Evolutionary conservation across 1,140 invertebrate genomes (phyloP).

Genomic region (Papilio machaon): DNA sequence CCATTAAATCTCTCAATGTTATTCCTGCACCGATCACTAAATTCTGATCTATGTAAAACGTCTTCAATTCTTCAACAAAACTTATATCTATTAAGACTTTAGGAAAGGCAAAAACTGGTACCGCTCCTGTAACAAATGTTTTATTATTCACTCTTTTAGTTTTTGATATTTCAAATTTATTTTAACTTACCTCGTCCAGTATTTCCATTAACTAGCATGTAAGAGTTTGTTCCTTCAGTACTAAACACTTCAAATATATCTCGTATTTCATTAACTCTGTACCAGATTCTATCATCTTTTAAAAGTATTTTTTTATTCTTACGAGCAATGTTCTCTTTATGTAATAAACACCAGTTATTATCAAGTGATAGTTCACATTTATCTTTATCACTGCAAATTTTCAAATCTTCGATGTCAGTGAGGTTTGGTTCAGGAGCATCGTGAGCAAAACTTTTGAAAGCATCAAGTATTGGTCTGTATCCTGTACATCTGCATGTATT

Average conservation of each 20-base stretch:
- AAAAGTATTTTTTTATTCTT: slow-evolving; percentile 56
- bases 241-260: slow-evolving; percentile 68
- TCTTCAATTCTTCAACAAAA: neutral
- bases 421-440: slow-evolving; percentile 77
- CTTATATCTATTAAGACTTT: slow-evolving; percentile 40
- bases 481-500: slow-evolving; percentile 93
- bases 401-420: slow-evolving; percentile 66
- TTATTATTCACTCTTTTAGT: slow-evolving; percentile 15
- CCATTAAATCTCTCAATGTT: too few species aligned
- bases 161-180: slow-evolving; percentile 8
- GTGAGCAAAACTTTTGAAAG: slow-evolving; percentile 87
- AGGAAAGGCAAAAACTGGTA: slow-evolving; percentile 32
- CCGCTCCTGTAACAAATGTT: slow-evolving; percentile 25
- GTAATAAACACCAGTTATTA: slow-evolving; percentile 64
- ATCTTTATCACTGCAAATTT: slow-evolving; percentile 46
- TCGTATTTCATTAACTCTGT: slow-evolving; percentile 58
- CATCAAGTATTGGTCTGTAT: slow-evolving; percentile 90
- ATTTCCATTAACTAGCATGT: slow-evolving; percentile 83
- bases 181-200: slow-evolving; percentile 73
- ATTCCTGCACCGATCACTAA: too few species aligned
- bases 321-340: slow-evolving; percentile 46
- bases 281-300: slow-evolving; percentile 67
- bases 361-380: slow-evolving; percentile 24
- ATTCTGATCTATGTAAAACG: too few species aligned
- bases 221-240: slow-evolving; percentile 62